These are phyloP conservation scores for Melieria picta DNA, from an alignment of 2,888 invertebrate species.

Conservation along the genomic window DNA sequence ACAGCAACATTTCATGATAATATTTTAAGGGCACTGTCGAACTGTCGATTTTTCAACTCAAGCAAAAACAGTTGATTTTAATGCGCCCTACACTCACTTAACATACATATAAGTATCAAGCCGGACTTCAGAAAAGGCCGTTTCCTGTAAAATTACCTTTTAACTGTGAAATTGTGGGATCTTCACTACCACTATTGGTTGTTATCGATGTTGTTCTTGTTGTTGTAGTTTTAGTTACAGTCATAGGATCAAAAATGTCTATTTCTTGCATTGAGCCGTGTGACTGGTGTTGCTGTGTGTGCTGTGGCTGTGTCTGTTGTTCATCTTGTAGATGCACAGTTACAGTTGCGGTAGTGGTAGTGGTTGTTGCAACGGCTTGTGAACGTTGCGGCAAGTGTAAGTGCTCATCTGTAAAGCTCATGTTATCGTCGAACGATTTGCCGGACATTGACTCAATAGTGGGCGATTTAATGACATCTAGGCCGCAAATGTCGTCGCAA, in stretches of 20 bases:
- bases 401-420: conserved; percentile 62
- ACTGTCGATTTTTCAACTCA: too few species aligned
- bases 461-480: conserved; percentile 64
- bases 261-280: conserved; percentile 14
- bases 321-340: conserved; percentile 42
- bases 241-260: conserved; percentile 7
- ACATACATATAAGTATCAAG: too few species aligned
- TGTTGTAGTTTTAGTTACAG: conserved; percentile 18
- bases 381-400: conserved; percentile 32
- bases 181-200: conserved; percentile 10
- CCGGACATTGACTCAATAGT: conserved; percentile 66
- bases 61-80: too few species aligned
- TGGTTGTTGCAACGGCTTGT: conserved; percentile 22
- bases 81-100: too few species aligned
- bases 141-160: conserved; percentile 49
- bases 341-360: conserved; percentile 11
- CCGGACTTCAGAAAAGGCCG: too few species aligned
- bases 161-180: conserved; percentile 40
- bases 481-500: conserved; percentile 62
- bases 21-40: too few species aligned
- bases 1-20: too few species aligned
- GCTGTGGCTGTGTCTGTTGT: conserved; percentile 28
- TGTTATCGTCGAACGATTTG: conserved; percentile 65
- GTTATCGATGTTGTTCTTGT: conserved; percentile 44
- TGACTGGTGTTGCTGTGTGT: conserved; percentile 22